Evolutionary conservation across 2,888 invertebrate species (phyloP).

Genomic region (Meteorus cinctellus): DNA sequence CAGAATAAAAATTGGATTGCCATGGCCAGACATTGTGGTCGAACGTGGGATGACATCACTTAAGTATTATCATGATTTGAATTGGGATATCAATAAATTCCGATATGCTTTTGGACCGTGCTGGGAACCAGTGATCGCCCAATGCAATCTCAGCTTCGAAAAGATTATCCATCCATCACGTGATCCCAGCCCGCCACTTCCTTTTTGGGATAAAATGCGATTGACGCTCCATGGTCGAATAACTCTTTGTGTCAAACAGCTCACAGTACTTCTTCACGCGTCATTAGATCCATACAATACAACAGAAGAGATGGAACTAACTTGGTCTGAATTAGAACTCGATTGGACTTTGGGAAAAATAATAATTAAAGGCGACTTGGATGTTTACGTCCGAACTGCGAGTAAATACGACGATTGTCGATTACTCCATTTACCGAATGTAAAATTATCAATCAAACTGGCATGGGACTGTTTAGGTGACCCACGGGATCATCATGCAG

Average conservation of each 20-base stretch:
- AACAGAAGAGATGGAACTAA: constrained; percentile 98
- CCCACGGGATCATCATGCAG: constrained; percentile 96
- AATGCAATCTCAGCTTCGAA: constrained; percentile 90
- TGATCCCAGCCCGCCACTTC: constrained; percentile 94
- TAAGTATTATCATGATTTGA: constrained; percentile 98
- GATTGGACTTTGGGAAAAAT: constrained; percentile 98
- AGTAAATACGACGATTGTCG: constrained; percentile 99
- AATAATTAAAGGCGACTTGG: constrained; percentile 93
- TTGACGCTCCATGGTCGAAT: constrained; percentile 93
- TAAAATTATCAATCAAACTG: constrained; percentile 87
- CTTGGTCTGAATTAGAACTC: constrained; percentile 93
- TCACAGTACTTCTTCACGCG: constrained; percentile 94
- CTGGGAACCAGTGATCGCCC: constrained; percentile 98
- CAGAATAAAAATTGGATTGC: constrained; percentile 85
- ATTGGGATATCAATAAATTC: constrained; percentile 91
- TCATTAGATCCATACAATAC: constrained; percentile 99
- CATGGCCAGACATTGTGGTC: constrained; percentile 88
- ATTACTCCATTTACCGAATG: constrained; percentile 91
- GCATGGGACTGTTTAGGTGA: constrained; percentile 95
- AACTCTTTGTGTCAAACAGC: constrained; percentile 89
- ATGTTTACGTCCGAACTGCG: constrained; percentile 96
- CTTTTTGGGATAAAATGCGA: constrained; percentile 98
- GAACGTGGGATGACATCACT: constrained; percentile 94
- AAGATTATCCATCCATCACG: constrained; percentile 89
- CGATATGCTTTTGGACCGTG: constrained; percentile 98